Evolutionary conservation across 2,113 vertebrate species (phyloP), one percentile per base, ranked within the genome.

Genomic region (Hucho hucho): DNA sequence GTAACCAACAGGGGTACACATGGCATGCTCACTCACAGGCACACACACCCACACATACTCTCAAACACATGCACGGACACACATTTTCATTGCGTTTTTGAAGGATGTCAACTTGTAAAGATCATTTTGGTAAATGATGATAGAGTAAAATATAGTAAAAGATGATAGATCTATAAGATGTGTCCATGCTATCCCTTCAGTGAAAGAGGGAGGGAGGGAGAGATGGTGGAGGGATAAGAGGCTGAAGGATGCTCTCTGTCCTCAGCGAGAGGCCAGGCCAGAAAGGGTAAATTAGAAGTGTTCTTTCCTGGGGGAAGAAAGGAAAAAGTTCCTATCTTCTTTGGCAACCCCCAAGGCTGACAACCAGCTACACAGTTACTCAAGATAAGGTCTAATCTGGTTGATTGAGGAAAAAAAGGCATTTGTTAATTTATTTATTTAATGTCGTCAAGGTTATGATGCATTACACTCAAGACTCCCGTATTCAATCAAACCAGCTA

Each of bases 361-460:
- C 85, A 83, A 80, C 83, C 78, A 75, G 79, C 78, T 79, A 79
- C 88, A 86, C 86, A 86, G 87, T 92, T 87, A 87, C 84, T 87
- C 86, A 88, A 92, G 92, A 93, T 91, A 93, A 90, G 86, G 91
- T 85, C 87, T 91, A 90, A 91, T 92, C 92, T 91, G 81, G 85
- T 86, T 84, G 83, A 79, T 81, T 76, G 70, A 65, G n/a, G 37
- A 9, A 58, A 73, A 75, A 73, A 64, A 47, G 26, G 29, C 46
- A 14, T 80, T 66, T 43, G 9, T 43, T 43, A 11, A 43, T 43
- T 43, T 11, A 6, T 83, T 93, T 84, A 88, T 89, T 90, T 84
- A 87, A 87, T 81, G 69, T 75, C 84, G 86, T 86, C 88, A 91
- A 93, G 89, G 89, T 89, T 92, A 87, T 84, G 79, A 81, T 86